These are phyloP conservation scores for Picathartes gymnocephalus DNA, from an alignment of 2,113 vertebrate species.

Conservation along the genomic window DNA sequence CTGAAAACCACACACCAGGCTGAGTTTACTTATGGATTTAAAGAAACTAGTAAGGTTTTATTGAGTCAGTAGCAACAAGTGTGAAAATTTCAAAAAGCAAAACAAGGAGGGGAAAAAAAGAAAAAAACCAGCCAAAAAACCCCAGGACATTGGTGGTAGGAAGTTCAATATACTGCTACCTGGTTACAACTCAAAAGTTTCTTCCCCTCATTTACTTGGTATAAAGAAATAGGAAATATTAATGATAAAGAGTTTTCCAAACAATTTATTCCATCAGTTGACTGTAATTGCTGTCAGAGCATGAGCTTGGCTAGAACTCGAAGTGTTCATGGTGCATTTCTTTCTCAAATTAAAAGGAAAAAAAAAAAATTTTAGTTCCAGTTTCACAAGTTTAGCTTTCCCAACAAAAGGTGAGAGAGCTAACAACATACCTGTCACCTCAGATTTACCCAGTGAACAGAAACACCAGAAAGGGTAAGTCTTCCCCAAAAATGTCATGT, in stretches of 20 bases:
- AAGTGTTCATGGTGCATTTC: slow-evolving; percentile 29
- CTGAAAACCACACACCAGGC: background rate
- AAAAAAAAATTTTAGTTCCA: background rate
- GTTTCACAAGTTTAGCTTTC: slow-evolving; percentile 36
- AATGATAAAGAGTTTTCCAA: slow-evolving; percentile 55
- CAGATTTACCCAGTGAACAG: background rate
- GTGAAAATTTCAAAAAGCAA: background rate
- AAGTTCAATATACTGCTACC: background rate
- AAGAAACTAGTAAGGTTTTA: background rate
- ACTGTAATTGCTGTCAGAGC: slow-evolving; percentile 18
- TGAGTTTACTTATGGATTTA: background rate
- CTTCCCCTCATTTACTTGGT: background rate
- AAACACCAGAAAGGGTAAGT: slow-evolving; percentile 8
- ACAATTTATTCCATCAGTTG: slow-evolving; percentile 25
- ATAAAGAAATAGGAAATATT: background rate
- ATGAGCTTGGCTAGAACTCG: background rate
- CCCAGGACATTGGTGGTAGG: background rate
- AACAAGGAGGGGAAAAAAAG: fast-evolving
- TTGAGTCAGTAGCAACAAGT: slow-evolving; percentile 7
- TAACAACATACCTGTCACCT: background rate
- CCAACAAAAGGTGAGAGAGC: background rate
- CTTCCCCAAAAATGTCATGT: slow-evolving; percentile 1
- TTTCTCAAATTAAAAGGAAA: background rate
- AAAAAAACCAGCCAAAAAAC: background rate
- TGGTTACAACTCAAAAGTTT: background rate